Evolutionary conservation across 2,113 vertebrate genomes (phyloP).

Genomic region (Vulpes ferrilata): DNA sequence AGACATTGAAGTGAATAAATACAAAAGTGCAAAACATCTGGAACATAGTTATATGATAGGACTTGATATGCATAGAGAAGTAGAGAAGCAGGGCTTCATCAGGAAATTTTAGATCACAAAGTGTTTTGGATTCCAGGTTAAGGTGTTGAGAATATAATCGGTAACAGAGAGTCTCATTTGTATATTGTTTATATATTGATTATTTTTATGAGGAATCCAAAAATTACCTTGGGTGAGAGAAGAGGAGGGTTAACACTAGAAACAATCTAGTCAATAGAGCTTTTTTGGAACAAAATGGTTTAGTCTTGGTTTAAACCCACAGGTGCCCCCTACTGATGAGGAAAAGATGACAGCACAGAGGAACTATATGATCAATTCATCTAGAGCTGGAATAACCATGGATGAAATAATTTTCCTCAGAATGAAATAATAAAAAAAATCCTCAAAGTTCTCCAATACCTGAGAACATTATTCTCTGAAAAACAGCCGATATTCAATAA

Average conservation of each 20-base stretch:
- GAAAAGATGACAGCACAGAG: not conserved
- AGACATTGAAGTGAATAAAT: not conserved
- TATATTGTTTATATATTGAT: not conserved
- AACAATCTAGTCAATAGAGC: not conserved
- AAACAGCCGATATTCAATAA: not conserved
- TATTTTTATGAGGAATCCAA: not conserved
- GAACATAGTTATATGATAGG: not conserved
- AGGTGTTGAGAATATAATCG: not conserved
- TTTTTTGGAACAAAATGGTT: not conserved
- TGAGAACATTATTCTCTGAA: not conserved
- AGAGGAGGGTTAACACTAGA: not conserved
- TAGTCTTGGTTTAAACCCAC: conserved; percentile 33
- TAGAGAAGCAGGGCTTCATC: not conserved
- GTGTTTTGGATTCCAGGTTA: not conserved
- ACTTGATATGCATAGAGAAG: not conserved
- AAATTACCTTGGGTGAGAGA: not conserved
- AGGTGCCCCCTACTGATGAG: conserved; percentile 49
- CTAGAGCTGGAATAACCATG: not conserved
- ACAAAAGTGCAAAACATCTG: not conserved
- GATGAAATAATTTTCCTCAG: not conserved
- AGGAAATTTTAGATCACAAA: not conserved
- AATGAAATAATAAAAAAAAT: conserved; percentile 28
- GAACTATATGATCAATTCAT: not conserved
- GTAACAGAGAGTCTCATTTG: not conserved
- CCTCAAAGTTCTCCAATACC: not conserved